Conservation (phyloP, 2,888 invertebrate species). For the Nymphalis urticae region DNA sequence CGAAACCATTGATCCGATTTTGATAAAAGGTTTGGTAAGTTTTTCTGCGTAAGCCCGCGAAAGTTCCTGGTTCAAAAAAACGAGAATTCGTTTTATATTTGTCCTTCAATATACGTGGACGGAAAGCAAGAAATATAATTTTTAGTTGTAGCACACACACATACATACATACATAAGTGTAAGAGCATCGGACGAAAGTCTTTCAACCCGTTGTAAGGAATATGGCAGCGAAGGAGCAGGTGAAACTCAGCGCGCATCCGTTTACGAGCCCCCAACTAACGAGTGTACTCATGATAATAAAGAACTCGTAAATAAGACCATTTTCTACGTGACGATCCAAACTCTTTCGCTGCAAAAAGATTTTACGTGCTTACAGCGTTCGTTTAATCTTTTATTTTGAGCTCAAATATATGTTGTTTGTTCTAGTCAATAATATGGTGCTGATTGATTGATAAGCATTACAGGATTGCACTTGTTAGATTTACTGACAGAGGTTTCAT, state of each 20-base stretch:
- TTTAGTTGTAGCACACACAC: too few species aligned
- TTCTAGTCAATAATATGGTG: too few species aligned
- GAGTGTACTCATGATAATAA: slow-evolving; percentile 65
- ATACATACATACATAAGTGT: too few species aligned
- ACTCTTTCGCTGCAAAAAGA: slow-evolving; percentile 19
- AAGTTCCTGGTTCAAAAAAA: too few species aligned
- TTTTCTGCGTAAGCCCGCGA: too few species aligned
- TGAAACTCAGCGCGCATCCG: slow-evolving; percentile 37
- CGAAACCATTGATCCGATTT: too few species aligned
- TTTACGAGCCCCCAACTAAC: slow-evolving; percentile 62
- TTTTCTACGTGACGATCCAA: slow-evolving; percentile 49
- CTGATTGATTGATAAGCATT: background rate
- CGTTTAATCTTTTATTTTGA: slow-evolving; percentile 5
- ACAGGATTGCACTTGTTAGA: background rate
- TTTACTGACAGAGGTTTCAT: too few species aligned
- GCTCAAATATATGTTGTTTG: background rate
- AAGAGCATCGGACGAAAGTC: background rate
- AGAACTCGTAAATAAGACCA: slow-evolving; percentile 58
- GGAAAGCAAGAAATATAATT: too few species aligned
- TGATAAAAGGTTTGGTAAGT: too few species aligned
- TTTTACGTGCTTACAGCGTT: slow-evolving; percentile 6
- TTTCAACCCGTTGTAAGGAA: slow-evolving; percentile 5
- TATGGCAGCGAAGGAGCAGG: slow-evolving; percentile 30
- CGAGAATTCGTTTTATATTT: too few species aligned
- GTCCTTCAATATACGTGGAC: too few species aligned